phyloP scores from a whole-genome alignment of 1,140 invertebrate genomes.

The Neoseiulus cucumeris region DNA sequence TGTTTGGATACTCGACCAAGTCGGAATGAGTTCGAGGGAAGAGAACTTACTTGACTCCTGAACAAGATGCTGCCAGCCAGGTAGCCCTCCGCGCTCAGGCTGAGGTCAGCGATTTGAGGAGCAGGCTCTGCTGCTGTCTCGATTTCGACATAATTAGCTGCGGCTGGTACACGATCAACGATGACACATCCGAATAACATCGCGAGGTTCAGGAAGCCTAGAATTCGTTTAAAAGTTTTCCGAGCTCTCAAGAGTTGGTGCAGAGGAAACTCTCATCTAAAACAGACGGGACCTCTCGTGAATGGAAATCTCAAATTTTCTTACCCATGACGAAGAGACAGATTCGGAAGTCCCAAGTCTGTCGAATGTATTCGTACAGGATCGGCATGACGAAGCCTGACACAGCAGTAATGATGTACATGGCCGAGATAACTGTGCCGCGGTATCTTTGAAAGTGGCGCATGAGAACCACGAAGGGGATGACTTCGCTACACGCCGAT shows the following conservation, averaged over 20 bases:
- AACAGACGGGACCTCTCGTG: too few species aligned
- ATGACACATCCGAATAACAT: background rate
- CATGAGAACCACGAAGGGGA: conserved; percentile 4
- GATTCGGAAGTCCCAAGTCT: background rate
- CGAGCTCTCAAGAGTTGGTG: too few species aligned
- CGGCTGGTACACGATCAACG: background rate
- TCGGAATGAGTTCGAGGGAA: too few species aligned
- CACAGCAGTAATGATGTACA: conserved; percentile 2
- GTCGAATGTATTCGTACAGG: background rate
- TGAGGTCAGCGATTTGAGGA: background rate
- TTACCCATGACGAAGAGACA: background rate
- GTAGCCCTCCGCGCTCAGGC: background rate
- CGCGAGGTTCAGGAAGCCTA: background rate
- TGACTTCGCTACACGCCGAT: background rate
- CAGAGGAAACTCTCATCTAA: too few species aligned
- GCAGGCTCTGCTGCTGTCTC: background rate
- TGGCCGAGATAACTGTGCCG: background rate
- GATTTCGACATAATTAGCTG: background rate
- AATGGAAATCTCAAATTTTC: too few species aligned
- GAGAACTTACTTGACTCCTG: background rate
- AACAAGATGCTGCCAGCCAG: background rate
- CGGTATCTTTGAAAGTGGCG: background rate
- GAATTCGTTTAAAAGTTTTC: too few species aligned
- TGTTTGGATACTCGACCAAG: too few species aligned
- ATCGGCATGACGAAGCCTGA: background rate